Conservation (phyloP, 2,888 invertebrate genomes). For the Oasisia sp. region DNA sequence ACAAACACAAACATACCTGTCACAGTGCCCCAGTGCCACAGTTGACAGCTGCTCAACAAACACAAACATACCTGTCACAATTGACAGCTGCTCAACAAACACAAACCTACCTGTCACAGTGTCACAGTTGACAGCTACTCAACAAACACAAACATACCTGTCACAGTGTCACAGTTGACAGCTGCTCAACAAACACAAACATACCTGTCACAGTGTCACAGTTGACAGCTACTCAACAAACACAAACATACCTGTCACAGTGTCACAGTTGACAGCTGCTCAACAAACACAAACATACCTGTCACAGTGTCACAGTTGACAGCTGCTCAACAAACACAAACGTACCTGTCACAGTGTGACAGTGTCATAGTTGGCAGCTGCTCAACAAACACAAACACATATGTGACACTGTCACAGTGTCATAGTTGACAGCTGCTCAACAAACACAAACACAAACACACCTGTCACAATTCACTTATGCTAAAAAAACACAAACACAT, state of each 20-base stretch:
- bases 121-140: background rate
- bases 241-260: background rate
- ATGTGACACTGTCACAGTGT: background rate
- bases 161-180: background rate
- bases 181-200: background rate
- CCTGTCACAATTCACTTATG: background rate
- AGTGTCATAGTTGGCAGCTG: background rate
- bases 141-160: background rate
- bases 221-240: background rate
- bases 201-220: background rate
- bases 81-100: background rate
- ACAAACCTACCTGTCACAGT: background rate
- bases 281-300: background rate
- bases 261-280: background rate
- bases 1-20: background rate
- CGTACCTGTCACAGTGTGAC: background rate
- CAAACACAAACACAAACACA: background rate
- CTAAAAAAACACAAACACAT: background rate
- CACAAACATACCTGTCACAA: background rate
- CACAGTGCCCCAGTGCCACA: background rate
- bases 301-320: background rate
- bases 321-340: background rate
- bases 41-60: background rate
- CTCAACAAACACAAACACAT: background rate
- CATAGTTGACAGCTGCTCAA: background rate